phyloP scores from a whole-genome alignment of 1,140 invertebrate genomes.

The Heterodera carotae region DNA sequence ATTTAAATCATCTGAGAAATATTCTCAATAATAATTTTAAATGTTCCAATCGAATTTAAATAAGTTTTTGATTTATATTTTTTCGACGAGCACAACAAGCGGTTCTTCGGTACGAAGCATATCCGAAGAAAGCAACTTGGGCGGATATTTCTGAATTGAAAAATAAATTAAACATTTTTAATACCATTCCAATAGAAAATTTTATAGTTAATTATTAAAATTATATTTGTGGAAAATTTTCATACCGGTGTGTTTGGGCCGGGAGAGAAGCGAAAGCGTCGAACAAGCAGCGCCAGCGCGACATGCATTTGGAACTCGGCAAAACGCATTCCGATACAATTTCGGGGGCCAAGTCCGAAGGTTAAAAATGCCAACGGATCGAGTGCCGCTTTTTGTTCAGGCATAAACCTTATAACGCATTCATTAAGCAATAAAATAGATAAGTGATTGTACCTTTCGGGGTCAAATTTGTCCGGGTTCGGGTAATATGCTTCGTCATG shows the following conservation, averaged over 20 bases:
- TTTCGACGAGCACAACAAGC: not conserved
- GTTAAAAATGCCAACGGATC: constrained; percentile 67
- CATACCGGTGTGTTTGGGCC: constrained; percentile 28
- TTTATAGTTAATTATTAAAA: not conserved
- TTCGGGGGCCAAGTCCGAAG: constrained; percentile 70
- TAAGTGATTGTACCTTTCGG: constrained; percentile 30
- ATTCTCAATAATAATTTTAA: too few species aligned
- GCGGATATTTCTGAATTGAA: not conserved
- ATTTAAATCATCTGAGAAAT: too few species aligned
- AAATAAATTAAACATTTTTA: not conserved
- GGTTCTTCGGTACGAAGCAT: constrained; percentile 3
- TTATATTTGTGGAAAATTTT: not conserved
- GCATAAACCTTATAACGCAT: constrained; percentile 26
- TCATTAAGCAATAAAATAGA: not conserved
- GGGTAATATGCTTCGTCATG: constrained; percentile 31
- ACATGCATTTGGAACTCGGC: constrained; percentile 74
- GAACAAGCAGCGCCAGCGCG: constrained; percentile 66
- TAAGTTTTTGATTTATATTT: not conserved
- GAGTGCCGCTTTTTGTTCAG: constrained; percentile 19
- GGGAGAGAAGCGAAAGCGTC: constrained; percentile 32
- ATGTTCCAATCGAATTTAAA: too few species aligned
- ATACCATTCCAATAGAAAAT: not conserved
- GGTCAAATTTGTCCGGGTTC: constrained; percentile 40
- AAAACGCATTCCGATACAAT: constrained; percentile 72
- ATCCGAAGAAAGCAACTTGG: not conserved